Evolutionary conservation across 1,140 invertebrate species (phyloP), one percentile per base, ranked within the genome.

Genomic region (Saccostrea cuccullata): DNA sequence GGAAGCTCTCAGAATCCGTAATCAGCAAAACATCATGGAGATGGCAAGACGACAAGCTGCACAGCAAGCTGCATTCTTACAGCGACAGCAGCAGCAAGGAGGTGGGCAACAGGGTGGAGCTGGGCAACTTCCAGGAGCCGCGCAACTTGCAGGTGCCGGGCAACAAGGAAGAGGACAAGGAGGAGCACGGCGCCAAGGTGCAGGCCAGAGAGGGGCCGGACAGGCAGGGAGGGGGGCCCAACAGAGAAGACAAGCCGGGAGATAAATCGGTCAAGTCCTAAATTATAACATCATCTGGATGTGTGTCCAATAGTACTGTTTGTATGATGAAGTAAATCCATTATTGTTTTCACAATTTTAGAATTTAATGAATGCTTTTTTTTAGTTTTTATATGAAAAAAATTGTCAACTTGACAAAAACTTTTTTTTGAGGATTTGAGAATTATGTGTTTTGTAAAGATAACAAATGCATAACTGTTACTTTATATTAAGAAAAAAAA

Each of bases 291-390:
- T 30, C 26, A 77, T 12, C 70, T 30, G 70, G 70, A 77, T 77
- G 26, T 77, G 26, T 77, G 23, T 77, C 9, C 70, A 77, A 77
- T 77, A 20, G 58, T 64, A 64, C 58, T n/a, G n/a, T n/a, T 64
- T 17, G 17, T 64, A 20, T 20, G 5, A 64, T 64, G 17, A 17
- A 64, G 47, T 3, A n/a, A 64, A 64, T 64, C 58, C 58, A 64
- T 64, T 17, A 64, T 64, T n/a, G 15, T 20, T 20, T 64, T 20
- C 15, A 20, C 6, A 64, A 20, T 17, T 64, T 17, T 6, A 64
- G 17, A 5, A 20, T 20, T 64, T 60, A 17, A 17, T 17, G 20
- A 64, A 64, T n/a, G 5, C 58, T 64, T n/a, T 64, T n/a, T 17
- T 64, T 17, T 20, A 5, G 17, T 17, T 64, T 64, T 6, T 20